Conservation (phyloP, 2,797 vertebrate species). For the Gila robusta region DNA sequence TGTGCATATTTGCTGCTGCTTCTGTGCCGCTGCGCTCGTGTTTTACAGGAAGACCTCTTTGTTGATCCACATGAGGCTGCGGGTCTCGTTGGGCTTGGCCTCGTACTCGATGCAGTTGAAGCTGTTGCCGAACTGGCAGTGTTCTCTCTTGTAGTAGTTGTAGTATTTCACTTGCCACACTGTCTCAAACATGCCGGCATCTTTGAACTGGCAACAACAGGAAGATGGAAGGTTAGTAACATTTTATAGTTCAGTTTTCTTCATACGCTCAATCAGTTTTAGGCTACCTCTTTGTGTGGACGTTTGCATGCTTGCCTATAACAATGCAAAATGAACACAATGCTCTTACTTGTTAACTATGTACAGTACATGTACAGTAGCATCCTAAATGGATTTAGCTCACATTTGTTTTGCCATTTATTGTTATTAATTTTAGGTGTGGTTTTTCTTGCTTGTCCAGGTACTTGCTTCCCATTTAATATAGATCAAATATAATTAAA, state of each 20-base stretch:
- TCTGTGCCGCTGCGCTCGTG: slow-evolving; percentile 1
- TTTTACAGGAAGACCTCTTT: slow-evolving; percentile 90
- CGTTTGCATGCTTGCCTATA: not conserved
- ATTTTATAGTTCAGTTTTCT: not conserved
- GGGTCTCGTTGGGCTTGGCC: slow-evolving; percentile 97
- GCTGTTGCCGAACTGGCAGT: slow-evolving; percentile 97
- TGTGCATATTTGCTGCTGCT: slow-evolving; percentile 32
- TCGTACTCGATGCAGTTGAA: slow-evolving; percentile 96
- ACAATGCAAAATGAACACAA: not conserved
- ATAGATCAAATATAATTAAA: not conserved
- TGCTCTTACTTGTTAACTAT: not conserved
- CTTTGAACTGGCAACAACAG: slow-evolving; percentile 77
- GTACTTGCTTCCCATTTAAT: not conserved
- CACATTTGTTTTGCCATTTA: not conserved
- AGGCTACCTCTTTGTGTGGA: not conserved
- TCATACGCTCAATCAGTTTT: too few relatives aligned
- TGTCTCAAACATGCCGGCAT: slow-evolving; percentile 93
- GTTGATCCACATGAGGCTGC: slow-evolving; percentile 99
- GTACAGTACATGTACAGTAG: not conserved
- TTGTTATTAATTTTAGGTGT: not conserved
- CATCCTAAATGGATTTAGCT: not conserved
- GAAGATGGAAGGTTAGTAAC: not conserved
- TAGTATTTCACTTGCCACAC: slow-evolving; percentile 99
- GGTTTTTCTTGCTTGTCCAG: not conserved
- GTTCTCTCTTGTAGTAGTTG: slow-evolving; percentile 99